Conservation (phyloP, 2,888 invertebrate species). For the Parnassius orleans region DNA sequence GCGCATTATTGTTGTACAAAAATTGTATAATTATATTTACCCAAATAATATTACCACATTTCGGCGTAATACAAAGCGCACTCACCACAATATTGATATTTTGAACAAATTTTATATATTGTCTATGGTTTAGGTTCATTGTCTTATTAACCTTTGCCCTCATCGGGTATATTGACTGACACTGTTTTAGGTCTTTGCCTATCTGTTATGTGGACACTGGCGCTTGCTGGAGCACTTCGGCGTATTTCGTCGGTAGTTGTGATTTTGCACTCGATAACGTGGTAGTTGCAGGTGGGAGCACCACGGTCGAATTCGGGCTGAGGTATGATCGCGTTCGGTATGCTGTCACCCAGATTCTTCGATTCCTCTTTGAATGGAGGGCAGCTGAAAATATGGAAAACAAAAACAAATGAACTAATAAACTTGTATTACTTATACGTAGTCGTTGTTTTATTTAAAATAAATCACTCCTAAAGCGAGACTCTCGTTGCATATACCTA, state of each 20-base stretch:
- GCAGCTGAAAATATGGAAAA: constrained; percentile 50
- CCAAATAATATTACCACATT: constrained; percentile 8
- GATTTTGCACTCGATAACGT: constrained; percentile 73
- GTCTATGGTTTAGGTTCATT: constrained; percentile 24
- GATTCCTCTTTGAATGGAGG: constrained; percentile 71
- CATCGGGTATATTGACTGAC: constrained; percentile 81
- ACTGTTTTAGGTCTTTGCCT: constrained; percentile 73
- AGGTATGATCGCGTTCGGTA: constrained; percentile 62
- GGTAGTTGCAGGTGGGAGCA: constrained; percentile 68
- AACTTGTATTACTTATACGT: neutral
- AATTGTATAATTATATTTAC: constrained; percentile 10
- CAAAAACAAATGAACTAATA: neutral
- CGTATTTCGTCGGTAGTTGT: constrained; percentile 70
- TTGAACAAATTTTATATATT: constrained; percentile 29
- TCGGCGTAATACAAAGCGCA: constrained; percentile 10
- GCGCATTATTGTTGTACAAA: constrained; percentile 24
- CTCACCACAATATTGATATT: constrained; percentile 24
- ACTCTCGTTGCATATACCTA: too few species aligned
- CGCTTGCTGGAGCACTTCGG: constrained; percentile 43
- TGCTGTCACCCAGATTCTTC: constrained; percentile 56
- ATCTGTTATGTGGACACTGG: constrained; percentile 47
- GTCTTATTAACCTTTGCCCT: constrained; percentile 73
- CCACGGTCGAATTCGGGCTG: constrained; percentile 70
- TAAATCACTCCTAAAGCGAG: too few species aligned
- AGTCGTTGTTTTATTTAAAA: too few species aligned